Conservation (phyloP, 2,113 vertebrate species). For the Mobula birostris region DNA sequence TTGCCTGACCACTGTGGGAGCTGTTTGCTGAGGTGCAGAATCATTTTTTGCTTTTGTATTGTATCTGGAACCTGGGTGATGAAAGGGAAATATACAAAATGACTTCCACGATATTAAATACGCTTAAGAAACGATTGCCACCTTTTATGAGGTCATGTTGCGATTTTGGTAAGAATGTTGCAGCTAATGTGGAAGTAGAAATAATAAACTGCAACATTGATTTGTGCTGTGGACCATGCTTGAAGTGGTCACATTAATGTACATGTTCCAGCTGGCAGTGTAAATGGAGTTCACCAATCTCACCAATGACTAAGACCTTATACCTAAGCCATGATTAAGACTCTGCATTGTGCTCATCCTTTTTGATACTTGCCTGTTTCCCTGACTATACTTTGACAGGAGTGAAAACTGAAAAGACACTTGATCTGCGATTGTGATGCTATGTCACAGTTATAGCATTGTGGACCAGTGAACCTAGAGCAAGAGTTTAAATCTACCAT, state of each 20-base stretch:
- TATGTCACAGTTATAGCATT: not conserved
- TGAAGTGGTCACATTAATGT: not conserved
- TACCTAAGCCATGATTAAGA: not conserved
- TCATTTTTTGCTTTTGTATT: constrained; percentile 1
- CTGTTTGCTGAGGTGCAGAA: not conserved
- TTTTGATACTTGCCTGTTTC: not conserved
- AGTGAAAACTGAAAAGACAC: not conserved
- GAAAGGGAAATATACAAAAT: not conserved
- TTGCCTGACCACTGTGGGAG: not conserved
- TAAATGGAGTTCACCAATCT: not conserved
- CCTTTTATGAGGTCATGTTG: constrained; percentile 61
- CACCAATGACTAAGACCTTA: not conserved
- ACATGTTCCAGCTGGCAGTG: not conserved
- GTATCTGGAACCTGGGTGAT: not conserved
- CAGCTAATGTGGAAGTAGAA: constrained; percentile 52
- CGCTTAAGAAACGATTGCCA: constrained; percentile 59
- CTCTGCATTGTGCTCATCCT: not conserved
- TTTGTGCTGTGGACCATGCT: constrained; percentile 40
- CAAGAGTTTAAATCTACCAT: no score
- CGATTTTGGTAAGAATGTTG: constrained; percentile 56
- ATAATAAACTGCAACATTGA: constrained; percentile 47
- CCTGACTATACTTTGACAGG: not conserved
- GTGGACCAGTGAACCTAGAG: no score
- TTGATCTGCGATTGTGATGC: no score
- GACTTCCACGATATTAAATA: constrained; percentile 46